Evolutionary conservation across 2,888 invertebrate species (phyloP).

Genomic region (Mimas tiliae): DNA sequence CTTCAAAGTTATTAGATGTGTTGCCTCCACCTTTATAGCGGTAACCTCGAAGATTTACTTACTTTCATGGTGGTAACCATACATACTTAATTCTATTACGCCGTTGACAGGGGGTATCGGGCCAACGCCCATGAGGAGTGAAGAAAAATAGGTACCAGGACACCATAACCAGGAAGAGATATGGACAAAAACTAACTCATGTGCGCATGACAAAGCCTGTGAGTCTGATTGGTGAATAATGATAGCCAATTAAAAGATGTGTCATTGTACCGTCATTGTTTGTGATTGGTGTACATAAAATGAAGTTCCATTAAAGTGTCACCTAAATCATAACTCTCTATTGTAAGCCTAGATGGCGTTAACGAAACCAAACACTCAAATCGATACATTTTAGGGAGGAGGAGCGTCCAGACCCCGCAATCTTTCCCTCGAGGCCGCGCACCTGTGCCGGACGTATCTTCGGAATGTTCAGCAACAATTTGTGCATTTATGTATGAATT

Average conservation of each 20-base stretch:
- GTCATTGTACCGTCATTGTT: background rate
- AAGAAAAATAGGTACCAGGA: background rate
- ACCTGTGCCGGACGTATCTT: background rate
- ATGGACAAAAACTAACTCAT: background rate
- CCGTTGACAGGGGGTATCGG: too few species aligned
- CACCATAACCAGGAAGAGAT: background rate
- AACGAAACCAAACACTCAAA: background rate
- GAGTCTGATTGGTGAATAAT: background rate
- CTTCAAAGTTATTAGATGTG: too few species aligned
- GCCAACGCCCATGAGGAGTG: background rate
- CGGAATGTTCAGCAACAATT: conserved; percentile 4
- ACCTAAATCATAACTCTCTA: too few species aligned
- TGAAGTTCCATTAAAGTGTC: background rate
- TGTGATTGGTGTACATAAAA: too few species aligned
- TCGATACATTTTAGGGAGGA: background rate
- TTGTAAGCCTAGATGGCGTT: background rate
- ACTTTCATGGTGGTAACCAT: too few species aligned
- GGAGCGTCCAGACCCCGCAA: background rate
- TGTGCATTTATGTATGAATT: background rate
- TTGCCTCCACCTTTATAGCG: too few species aligned
- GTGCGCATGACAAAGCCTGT: background rate
- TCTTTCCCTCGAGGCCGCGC: background rate
- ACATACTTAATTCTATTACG: too few species aligned
- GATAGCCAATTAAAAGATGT: background rate
- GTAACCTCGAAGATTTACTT: too few species aligned